phyloP scores from a whole-genome alignment of 2,113 vertebrate species.

The Entomyzon cyanotis region DNA sequence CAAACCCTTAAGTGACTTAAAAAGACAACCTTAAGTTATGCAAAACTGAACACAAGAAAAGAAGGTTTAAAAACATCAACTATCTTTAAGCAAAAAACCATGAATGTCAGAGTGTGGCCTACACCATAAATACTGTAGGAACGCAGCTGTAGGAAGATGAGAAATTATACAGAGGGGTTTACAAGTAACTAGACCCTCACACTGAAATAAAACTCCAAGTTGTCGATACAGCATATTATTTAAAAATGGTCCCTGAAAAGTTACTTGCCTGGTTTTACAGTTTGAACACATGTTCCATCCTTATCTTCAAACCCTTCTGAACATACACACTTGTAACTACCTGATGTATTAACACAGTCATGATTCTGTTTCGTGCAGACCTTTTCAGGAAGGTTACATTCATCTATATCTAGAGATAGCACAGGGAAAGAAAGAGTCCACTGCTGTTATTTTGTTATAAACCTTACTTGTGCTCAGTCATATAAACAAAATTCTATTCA shows the following conservation, averaged over 20 bases:
- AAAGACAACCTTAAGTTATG: background rate
- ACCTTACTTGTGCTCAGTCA: background rate
- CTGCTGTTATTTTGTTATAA: background rate
- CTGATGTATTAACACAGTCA: constrained; percentile 85
- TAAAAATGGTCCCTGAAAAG: background rate
- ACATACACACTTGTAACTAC: constrained; percentile 85
- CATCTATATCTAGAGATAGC: constrained; percentile 80
- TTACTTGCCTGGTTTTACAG: constrained; percentile 70
- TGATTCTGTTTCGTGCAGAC: constrained; percentile 76
- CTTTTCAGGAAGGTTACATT: constrained; percentile 78
- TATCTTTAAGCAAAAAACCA: background rate
- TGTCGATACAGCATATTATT: rapidly evolving
- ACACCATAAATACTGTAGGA: background rate
- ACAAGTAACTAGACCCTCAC: background rate
- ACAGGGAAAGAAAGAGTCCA: background rate
- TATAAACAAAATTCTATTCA: background rate
- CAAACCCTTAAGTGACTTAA: background rate
- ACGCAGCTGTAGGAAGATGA: background rate
- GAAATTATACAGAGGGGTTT: background rate
- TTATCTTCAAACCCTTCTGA: constrained; percentile 77
- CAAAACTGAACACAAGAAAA: background rate
- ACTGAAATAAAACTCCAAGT: background rate
- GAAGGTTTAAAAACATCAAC: background rate
- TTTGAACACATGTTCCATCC: constrained; percentile 77
- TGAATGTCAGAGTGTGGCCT: background rate